Percentiles rank a stretch among this genome's conserved stretches.
phyloP scores from a whole-genome alignment of 2,888 invertebrate species.

The Germaria angustata region DNA sequence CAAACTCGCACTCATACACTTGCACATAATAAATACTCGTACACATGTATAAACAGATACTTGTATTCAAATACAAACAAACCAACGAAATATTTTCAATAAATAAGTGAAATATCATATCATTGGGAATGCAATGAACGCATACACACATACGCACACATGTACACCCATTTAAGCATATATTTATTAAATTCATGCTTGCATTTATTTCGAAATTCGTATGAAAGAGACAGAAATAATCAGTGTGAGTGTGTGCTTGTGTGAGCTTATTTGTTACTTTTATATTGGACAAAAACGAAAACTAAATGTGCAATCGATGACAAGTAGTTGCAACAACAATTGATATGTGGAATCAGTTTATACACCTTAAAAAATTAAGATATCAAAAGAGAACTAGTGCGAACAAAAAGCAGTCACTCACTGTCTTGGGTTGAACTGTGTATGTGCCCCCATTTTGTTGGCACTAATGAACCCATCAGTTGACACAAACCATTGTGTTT shows the following conservation, averaged over 20 bases:
- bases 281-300: slow-evolving; percentile 58
- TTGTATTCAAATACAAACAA: slow-evolving; percentile 28
- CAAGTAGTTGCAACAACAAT: slow-evolving; percentile 55
- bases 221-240: background rate
- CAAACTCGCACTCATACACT: background rate
- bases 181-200: slow-evolving; percentile 38
- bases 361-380: too few species aligned
- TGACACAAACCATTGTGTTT: too few species aligned
- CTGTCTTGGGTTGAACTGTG: too few species aligned
- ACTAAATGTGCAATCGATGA: slow-evolving; percentile 68
- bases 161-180: background rate
- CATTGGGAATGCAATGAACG: slow-evolving; percentile 49
- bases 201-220: background rate
- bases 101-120: slow-evolving; percentile 67
- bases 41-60: slow-evolving; percentile 43
- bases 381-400: too few species aligned
- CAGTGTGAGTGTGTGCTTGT: background rate
- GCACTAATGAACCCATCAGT: too few species aligned
- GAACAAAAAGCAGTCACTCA: too few species aligned
- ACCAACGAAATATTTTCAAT: slow-evolving; percentile 63
- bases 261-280: slow-evolving; percentile 39
- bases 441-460: too few species aligned
- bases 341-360: slow-evolving; percentile 8
- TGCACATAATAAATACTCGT: slow-evolving; percentile 25
- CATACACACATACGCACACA: background rate